Conservation (phyloP, 2,113 vertebrate species). For the Okapia johnstoni region DNA sequence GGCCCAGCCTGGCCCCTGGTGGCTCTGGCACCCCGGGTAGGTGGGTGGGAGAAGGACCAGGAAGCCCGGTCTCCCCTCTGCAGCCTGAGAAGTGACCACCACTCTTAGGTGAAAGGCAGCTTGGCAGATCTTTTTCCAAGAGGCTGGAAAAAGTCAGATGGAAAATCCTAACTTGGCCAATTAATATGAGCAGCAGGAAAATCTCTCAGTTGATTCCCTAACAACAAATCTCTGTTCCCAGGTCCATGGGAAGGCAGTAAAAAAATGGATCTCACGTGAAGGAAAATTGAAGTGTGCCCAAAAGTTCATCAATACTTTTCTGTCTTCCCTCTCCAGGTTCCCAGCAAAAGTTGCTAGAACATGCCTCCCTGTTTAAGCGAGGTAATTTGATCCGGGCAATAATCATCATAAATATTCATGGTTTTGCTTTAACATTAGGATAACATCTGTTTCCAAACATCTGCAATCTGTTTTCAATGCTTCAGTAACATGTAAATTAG, state of each 20-base stretch:
- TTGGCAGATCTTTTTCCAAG: neutral
- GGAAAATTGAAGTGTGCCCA: slow-evolving; percentile 69
- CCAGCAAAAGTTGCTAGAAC: slow-evolving; percentile 74
- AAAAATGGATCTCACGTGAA: slow-evolving; percentile 61
- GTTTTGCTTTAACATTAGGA: slow-evolving; percentile 85
- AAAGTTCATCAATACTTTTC: slow-evolving; percentile 73
- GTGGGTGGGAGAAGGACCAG: no score
- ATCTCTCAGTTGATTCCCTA: slow-evolving; percentile 70
- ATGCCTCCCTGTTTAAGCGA: slow-evolving; percentile 74
- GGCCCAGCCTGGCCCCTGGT: no score
- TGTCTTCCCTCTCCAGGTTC: slow-evolving; percentile 75
- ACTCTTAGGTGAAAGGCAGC: neutral
- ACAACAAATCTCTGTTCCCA: slow-evolving; percentile 68
- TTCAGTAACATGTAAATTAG: slow-evolving; percentile 87
- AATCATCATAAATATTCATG: slow-evolving; percentile 88
- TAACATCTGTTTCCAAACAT: slow-evolving; percentile 89
- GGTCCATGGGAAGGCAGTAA: slow-evolving; percentile 57
- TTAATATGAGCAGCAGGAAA: slow-evolving; percentile 47
- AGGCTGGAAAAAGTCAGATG: slow-evolving; percentile 54
- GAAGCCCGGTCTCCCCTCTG: neutral
- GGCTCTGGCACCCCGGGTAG: neutral
- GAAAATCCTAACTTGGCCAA: slow-evolving; percentile 40
- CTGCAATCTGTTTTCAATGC: slow-evolving; percentile 90
- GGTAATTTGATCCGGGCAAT: slow-evolving; percentile 82
- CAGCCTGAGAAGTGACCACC: neutral